These are phyloP conservation scores for Enoplolaimus lenunculus DNA, from an alignment of 2,888 invertebrate genomes.

Conservation along the genomic window DNA sequence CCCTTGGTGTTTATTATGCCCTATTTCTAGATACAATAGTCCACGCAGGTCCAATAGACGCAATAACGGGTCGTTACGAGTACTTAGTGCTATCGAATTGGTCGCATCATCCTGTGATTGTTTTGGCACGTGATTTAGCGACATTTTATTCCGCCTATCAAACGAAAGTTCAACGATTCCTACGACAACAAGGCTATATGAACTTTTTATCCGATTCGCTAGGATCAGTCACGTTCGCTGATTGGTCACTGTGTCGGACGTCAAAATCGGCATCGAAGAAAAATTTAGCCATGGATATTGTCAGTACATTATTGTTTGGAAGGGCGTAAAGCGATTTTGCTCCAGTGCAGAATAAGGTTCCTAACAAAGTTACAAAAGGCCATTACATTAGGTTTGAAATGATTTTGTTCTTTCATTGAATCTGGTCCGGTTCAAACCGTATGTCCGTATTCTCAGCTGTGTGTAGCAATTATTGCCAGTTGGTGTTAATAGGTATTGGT, in stretches of 20 bases:
- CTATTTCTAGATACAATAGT: conserved; percentile 20
- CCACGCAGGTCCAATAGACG: conserved; percentile 9
- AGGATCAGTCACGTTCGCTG: conserved; percentile 1
- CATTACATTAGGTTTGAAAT: no score
- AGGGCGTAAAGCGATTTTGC: no score
- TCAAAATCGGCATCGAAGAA: neutral
- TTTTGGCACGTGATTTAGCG: neutral
- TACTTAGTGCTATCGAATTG: conserved; percentile 32
- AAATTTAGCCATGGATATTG: conserved; percentile 16
- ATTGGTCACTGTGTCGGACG: conserved; percentile 21
- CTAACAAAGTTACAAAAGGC: no score
- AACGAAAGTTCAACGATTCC: neutral
- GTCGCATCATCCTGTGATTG: conserved; percentile 31
- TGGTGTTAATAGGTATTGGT: no score
- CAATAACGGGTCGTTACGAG: conserved; percentile 28
- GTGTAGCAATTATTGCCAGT: no score
- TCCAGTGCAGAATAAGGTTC: no score
- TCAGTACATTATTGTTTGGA: conserved; percentile 17
- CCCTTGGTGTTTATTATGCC: no score
- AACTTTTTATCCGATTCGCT: conserved; percentile 21
- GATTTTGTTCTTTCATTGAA: no score
- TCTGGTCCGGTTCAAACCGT: no score
- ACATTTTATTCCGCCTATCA: conserved; percentile 8
- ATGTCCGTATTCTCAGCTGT: no score
- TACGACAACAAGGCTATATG: conserved; percentile 14